Evolutionary conservation across 2,113 vertebrate species (phyloP), one percentile per base, ranked within the genome.

Genomic region (Anolis sagrei): DNA sequence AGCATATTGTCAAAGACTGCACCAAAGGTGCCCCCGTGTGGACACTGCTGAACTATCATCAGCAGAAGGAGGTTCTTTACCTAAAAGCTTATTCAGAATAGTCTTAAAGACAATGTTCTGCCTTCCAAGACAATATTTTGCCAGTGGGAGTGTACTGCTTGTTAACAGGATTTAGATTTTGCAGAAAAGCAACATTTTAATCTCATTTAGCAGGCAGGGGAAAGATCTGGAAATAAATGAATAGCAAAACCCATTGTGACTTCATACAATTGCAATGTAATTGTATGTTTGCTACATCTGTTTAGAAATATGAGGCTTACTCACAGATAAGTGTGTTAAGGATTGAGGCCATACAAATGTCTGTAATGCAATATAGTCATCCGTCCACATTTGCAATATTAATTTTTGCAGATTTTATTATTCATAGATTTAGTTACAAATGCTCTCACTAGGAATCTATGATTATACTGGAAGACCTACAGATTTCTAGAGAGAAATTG

Each of bases 11-110:
- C n/a, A 7, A 4, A 75, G 29, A 23, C 34, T 79, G 66, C 36
- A 48, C 11, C 68, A 62, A 23, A 51, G 76, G 29, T 79, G 68
- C 54, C 51, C 76, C 66, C 78, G 14, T 85, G 84, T 79, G 49
- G 66, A 73, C 29, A 48, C 21, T 73, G 13, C 64, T 23, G 54
- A 79, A 73, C 48, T 62, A 62, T 44, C 66, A 64, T 29, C 25
- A 44, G 7, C 66, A 32, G 49, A 11, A 49, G 6, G 27, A 21
- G 36, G 34, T 48, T 36, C 36, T 69, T 58, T 5, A 62, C 9
- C 14, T n/a, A 78, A 48, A 19, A 8, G 36, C 7, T 7, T 36
- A 19, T 29, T 72, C 19, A 64, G 48, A 83, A 54, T 2, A 16
- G 79, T 13, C 58, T 87, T 78, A 77, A 44, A 78, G 32, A 36